Percentiles rank a stretch among this genome's conserved stretches.
phyloP scores from a whole-genome alignment of 1,140 invertebrate species.

The Drosophila cardini region DNA sequence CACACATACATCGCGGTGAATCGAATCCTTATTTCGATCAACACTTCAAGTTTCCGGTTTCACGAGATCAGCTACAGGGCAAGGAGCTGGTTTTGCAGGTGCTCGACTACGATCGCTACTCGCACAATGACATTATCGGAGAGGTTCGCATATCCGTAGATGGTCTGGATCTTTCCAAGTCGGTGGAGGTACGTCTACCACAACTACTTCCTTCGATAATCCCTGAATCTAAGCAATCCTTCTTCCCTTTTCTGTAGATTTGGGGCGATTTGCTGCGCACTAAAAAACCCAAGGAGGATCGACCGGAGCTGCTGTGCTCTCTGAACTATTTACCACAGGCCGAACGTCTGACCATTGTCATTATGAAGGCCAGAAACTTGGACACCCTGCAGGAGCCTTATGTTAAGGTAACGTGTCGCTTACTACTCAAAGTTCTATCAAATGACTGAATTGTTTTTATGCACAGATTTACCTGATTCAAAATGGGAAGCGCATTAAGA shows the following conservation, averaged over 20 bases:
- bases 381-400: constrained; percentile 90
- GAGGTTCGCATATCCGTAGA: constrained; percentile 90
- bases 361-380: constrained; percentile 93
- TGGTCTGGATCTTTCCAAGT: constrained; percentile 89
- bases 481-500: constrained; percentile 93
- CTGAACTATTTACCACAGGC: constrained; percentile 94
- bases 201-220: neutral
- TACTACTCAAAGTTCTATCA: neutral
- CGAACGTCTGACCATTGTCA: constrained; percentile 92
- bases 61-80: constrained; percentile 91
- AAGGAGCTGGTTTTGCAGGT: constrained; percentile 91
- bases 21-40: constrained; percentile 93
- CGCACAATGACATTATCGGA: constrained; percentile 91
- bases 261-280: constrained; percentile 92
- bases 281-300: constrained; percentile 91
- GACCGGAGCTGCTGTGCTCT: constrained; percentile 92
- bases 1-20: constrained; percentile 90
- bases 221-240: neutral
- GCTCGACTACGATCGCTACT: constrained; percentile 87
- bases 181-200: constrained; percentile 87
- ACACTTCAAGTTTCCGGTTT: constrained; percentile 94
- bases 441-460: neutral
- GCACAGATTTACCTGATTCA: constrained; percentile 90
- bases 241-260: constrained; percentile 47
- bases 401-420: constrained; percentile 88